Percentiles rank a stretch among this genome's conserved stretches.
Conservation (phyloP, 1,140 invertebrate species). For the Trichoplusia ni region DNA sequence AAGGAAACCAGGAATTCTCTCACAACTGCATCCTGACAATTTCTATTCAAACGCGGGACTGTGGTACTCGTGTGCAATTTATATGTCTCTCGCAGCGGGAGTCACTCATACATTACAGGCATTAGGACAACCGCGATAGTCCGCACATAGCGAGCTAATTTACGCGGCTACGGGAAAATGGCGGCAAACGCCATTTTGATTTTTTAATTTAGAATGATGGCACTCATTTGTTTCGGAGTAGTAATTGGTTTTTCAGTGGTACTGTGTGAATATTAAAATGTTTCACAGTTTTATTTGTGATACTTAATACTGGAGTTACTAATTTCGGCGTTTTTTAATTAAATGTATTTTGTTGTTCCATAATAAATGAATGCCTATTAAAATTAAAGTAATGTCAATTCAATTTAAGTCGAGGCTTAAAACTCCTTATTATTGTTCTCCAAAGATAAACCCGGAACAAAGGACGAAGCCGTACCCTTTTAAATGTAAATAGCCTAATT, state of each 20-base stretch:
- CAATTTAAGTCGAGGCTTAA: too few species aligned
- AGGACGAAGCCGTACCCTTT: constrained; percentile 6
- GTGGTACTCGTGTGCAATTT: constrained; percentile 44
- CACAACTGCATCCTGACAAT: constrained; percentile 31
- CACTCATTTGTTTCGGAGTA: constrained; percentile 6
- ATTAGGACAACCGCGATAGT: constrained; percentile 49
- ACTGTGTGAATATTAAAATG: too few species aligned
- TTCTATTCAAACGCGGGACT: constrained; percentile 30
- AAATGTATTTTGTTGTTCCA: too few species aligned
- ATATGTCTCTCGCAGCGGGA: constrained; percentile 64
- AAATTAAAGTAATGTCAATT: too few species aligned
- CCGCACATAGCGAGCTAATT: constrained; percentile 17
- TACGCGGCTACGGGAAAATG: constrained; percentile 15
- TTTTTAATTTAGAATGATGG: constrained; percentile 7
- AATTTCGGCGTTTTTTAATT: too few species aligned
- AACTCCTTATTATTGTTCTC: too few species aligned
- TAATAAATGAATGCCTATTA: too few species aligned
- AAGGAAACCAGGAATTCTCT: constrained; percentile 19
- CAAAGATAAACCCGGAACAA: constrained; percentile 18
- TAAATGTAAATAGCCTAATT: constrained; percentile 13
- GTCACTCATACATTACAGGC: constrained; percentile 56
- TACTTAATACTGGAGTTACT: too few species aligned
- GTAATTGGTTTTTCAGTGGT: neutral
- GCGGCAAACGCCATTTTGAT: neutral
- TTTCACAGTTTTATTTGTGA: too few species aligned